These are phyloP conservation scores for Lagria hirta DNA, from an alignment of 2,888 invertebrate species.

Conservation along the genomic window DNA sequence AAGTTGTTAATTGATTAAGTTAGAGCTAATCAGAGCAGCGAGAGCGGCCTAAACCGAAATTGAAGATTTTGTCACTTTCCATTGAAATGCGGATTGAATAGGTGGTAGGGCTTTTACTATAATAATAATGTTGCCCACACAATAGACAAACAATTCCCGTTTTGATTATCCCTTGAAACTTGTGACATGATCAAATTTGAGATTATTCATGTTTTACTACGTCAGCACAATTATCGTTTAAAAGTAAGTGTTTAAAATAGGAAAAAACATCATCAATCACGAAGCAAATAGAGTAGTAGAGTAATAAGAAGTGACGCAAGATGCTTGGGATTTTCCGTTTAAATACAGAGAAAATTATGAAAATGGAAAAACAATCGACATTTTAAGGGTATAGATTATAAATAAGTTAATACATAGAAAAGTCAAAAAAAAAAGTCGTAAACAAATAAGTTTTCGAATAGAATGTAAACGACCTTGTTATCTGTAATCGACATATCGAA, in stretches of 20 bases:
- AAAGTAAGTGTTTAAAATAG: background rate
- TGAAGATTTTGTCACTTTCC: too few species aligned
- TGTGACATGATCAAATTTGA: too few species aligned
- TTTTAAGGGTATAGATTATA: slow-evolving; percentile 8
- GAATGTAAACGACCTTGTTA: slow-evolving; percentile 50
- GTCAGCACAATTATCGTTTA: slow-evolving; percentile 5
- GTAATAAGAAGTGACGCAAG: slow-evolving; percentile 10
- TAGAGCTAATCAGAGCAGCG: too few species aligned
- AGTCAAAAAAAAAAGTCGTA: slow-evolving; percentile 23
- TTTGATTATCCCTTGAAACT: too few species aligned
- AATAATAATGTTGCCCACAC: too few species aligned
- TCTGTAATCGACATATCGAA: slow-evolving; percentile 46
- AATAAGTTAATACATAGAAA: too few species aligned
- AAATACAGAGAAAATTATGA: slow-evolving; percentile 1
- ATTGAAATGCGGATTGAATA: too few species aligned
- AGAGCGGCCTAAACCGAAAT: too few species aligned
- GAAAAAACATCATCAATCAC: slow-evolving; percentile 8
- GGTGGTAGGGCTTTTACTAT: too few species aligned
- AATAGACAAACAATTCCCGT: too few species aligned
- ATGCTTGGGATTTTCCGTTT: slow-evolving; percentile 8
- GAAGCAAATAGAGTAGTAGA: slow-evolving; percentile 4
- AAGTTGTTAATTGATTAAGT: too few species aligned
- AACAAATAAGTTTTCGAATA: slow-evolving; percentile 45
- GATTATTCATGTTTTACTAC: too few species aligned
- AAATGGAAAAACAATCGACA: slow-evolving; percentile 12